Percentiles rank a stretch among this genome's conserved stretches.
phyloP scores from a whole-genome alignment of 2,888 invertebrate species.

The Hololepta plana region DNA sequence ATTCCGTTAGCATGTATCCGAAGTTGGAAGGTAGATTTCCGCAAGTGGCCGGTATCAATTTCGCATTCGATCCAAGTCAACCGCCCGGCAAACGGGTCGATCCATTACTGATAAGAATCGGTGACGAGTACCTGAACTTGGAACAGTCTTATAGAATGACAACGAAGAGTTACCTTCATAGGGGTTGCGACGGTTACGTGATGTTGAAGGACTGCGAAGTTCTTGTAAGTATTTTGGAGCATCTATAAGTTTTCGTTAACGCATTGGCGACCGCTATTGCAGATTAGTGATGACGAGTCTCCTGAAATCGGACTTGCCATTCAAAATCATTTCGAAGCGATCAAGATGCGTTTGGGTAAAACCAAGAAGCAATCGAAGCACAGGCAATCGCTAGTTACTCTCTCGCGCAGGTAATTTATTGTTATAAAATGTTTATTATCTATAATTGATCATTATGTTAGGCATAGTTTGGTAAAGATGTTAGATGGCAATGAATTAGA shows the following conservation, averaged over 20 bases:
- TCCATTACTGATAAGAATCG: constrained; percentile 56
- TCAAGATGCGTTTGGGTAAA: constrained; percentile 58
- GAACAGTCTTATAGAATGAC: constrained; percentile 59
- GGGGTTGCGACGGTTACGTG: constrained; percentile 73
- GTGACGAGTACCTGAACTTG: constrained; percentile 60
- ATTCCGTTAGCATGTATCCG: constrained; percentile 71
- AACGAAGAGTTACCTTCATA: constrained; percentile 63
- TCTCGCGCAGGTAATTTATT: constrained; percentile 45
- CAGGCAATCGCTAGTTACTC: constrained; percentile 67
- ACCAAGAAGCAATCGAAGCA: constrained; percentile 57
- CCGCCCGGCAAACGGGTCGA: constrained; percentile 54
- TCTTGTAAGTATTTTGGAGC: constrained; percentile 35
- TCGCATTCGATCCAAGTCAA: constrained; percentile 55
- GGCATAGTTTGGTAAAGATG: constrained; percentile 65
- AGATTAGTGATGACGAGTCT: constrained; percentile 69
- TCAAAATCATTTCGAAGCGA: constrained; percentile 80
- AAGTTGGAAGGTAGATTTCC: constrained; percentile 78
- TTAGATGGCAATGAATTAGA: constrained; percentile 49
- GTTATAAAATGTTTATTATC: background rate
- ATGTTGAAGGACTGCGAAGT: constrained; percentile 54
- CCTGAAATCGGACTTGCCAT: constrained; percentile 69
- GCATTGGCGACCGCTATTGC: no score
- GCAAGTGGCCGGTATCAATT: constrained; percentile 63
- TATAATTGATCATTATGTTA: constrained; percentile 15
- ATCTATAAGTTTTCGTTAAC: background rate